phyloP scores from a whole-genome alignment of 2,113 vertebrate species.

The Pelmatolapia mariae region DNA sequence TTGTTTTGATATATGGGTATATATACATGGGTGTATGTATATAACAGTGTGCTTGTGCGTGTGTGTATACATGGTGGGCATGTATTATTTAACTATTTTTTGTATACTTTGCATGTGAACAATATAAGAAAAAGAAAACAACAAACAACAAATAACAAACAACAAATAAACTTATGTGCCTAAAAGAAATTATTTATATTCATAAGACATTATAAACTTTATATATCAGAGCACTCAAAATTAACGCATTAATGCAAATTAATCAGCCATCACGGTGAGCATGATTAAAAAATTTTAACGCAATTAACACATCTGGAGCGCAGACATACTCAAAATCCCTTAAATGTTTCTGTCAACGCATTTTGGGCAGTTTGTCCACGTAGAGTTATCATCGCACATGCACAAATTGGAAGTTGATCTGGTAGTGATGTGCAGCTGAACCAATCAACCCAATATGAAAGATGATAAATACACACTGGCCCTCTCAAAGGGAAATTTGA shows the following conservation, averaged over 20 bases:
- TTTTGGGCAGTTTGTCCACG: background rate
- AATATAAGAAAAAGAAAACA: background rate
- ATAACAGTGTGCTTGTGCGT: background rate
- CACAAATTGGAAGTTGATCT: too few relatives aligned
- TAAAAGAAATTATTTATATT: background rate
- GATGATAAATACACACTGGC: background rate
- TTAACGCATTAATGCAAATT: background rate
- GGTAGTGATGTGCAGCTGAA: too few relatives aligned
- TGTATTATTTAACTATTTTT: fast-evolving
- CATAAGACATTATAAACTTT: background rate
- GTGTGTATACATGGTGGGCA: background rate
- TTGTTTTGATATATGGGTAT: background rate
- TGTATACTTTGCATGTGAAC: background rate
- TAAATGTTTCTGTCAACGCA: background rate
- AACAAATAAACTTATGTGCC: background rate
- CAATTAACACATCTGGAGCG: background rate
- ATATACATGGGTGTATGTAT: background rate
- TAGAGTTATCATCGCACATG: background rate
- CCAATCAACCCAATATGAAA: too few relatives aligned
- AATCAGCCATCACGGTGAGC: background rate
- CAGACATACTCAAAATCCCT: background rate
- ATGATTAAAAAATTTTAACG: fast-evolving
- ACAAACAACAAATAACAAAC: too few relatives aligned
- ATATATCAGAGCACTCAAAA: background rate
- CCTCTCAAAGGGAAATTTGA: background rate